Evolutionary conservation across 2,113 vertebrate species (phyloP).

Genomic region (Caloenas nicobarica): DNA sequence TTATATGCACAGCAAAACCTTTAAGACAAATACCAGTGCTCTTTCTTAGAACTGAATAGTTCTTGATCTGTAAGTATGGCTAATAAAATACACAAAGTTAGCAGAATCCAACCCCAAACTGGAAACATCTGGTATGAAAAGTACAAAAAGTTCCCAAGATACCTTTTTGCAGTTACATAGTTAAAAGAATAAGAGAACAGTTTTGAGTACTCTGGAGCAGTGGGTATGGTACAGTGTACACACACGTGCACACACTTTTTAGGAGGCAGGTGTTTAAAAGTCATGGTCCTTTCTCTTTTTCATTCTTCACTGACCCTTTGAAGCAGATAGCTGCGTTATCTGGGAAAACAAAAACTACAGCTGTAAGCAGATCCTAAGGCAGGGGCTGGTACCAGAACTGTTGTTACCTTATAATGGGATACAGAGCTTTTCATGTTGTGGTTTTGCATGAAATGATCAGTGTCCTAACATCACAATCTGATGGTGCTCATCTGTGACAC

Average conservation of each 20-base stretch:
- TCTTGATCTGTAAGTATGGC: not conserved
- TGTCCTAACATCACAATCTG: not conserved
- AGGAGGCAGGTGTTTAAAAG: not conserved
- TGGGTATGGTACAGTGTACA: fast-evolving
- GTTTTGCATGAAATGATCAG: not conserved
- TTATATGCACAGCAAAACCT: not conserved
- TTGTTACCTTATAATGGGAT: not conserved
- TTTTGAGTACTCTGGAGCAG: not conserved
- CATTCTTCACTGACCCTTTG: not conserved
- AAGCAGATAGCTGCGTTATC: not conserved
- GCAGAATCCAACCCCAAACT: not conserved
- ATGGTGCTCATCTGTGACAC: not conserved
- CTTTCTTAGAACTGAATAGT: not conserved
- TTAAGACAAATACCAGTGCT: not conserved
- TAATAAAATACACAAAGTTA: not conserved
- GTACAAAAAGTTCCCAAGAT: not conserved
- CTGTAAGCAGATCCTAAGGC: not conserved
- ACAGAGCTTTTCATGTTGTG: not conserved
- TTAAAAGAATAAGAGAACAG: not conserved
- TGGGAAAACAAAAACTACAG: not conserved
- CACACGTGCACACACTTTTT: not conserved
- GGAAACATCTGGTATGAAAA: not conserved
- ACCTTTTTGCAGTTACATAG: not conserved
- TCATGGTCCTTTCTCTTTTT: not conserved
- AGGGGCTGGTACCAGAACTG: not conserved